These are phyloP conservation scores for Holothuria glaberrima DNA, from an alignment of 35 echinoderm and acorn worm genomes.

Conservation along the genomic window DNA sequence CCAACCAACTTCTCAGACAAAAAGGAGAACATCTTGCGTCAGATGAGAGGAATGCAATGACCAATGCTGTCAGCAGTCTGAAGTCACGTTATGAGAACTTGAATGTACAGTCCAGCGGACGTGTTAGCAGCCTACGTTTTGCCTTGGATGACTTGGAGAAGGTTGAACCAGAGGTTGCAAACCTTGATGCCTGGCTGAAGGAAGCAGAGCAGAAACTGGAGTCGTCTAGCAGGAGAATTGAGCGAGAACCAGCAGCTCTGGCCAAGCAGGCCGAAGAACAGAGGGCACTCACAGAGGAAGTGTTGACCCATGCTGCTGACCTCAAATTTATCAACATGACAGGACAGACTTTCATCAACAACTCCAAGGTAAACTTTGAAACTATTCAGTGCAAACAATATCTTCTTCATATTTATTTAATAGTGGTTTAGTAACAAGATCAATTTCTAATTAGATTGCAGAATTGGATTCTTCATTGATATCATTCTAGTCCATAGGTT, in stretches of 20 bases:
- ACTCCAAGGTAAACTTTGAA: constrained; percentile 80
- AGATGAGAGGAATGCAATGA: constrained; percentile 70
- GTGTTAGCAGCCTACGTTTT: constrained; percentile 74
- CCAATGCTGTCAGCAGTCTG: constrained; percentile 44
- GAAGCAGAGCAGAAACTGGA: constrained; percentile 84
- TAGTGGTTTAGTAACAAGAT: no score
- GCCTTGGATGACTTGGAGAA: constrained; percentile 85
- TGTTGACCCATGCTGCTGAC: constrained; percentile 87
- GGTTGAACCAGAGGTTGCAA: constrained; percentile 77
- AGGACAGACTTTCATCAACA: constrained; percentile 88
- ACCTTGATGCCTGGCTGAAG: constrained; percentile 81
- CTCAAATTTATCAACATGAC: constrained; percentile 99
- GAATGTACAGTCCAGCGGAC: constrained; percentile 79
- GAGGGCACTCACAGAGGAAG: constrained; percentile 85
- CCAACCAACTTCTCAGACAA: constrained; percentile 85
- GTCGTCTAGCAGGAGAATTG: constrained; percentile 67
- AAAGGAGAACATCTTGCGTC: constrained; percentile 74
- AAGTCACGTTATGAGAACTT: constrained; percentile 89
- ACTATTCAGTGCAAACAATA: no score
- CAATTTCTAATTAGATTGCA: no score
- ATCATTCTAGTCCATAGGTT: no score
- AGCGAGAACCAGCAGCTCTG: constrained; percentile 73
- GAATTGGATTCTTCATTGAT: neutral
- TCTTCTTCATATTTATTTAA: no score
- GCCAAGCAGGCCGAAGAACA: constrained; percentile 78